A percentile compares a stretch with the other conserved stretches of the same genome.
These are phyloP conservation scores for Callithrix jacchus DNA, from an alignment of 2,113 vertebrate species.

Conservation along the genomic window DNA sequence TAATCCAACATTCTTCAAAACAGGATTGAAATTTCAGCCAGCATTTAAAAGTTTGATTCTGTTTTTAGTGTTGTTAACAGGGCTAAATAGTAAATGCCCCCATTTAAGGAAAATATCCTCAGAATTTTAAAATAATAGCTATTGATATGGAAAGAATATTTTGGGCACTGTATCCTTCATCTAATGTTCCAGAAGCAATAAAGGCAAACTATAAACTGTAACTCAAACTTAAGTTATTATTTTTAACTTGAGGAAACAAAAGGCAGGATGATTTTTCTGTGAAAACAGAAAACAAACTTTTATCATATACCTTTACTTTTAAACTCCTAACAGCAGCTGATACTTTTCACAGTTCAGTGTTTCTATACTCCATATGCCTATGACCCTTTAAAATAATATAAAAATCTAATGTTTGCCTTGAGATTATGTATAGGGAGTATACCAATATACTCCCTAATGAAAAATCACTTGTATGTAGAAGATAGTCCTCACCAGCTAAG, in stretches of 20 bases:
- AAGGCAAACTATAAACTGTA: neutral
- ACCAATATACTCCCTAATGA: neutral
- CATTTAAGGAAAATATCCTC: conserved; percentile 36
- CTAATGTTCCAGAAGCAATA: neutral
- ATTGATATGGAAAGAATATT: neutral
- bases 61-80: neutral
- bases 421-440: neutral
- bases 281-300: neutral
- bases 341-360: neutral
- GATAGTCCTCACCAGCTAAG: neutral
- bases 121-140: neutral
- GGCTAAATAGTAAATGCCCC: neutral
- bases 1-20: conserved; percentile 18
- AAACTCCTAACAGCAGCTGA: neutral
- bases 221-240: neutral
- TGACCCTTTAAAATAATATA: neutral
- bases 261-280: neutral
- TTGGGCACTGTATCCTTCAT: neutral
- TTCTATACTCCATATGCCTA: neutral
- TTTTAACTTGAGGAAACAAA: conserved; percentile 43
- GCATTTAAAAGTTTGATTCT: neutral
- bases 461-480: neutral
- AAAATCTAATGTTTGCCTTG: neutral
- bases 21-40: neutral
- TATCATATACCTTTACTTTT: neutral